phyloP scores from a whole-genome alignment of 1,140 invertebrate species.

The Hestina assimilis region DNA sequence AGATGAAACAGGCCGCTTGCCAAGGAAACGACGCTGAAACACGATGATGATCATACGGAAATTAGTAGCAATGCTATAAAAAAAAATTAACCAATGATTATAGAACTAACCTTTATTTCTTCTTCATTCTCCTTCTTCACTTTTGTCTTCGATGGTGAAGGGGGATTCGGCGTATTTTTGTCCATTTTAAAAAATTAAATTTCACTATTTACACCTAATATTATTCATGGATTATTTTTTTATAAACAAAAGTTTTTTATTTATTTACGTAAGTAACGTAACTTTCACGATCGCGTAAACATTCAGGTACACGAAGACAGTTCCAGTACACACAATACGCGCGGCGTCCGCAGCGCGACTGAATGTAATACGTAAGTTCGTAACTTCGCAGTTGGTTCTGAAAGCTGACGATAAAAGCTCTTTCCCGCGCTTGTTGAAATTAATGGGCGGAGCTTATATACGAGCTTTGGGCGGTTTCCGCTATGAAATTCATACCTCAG shows the following conservation, averaged over 20 bases:
- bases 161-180: constrained; percentile 47
- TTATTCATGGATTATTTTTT: constrained; percentile 26
- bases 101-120: constrained; percentile 71
- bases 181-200: constrained; percentile 51
- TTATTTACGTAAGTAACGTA: constrained; percentile 33
- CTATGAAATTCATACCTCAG: constrained; percentile 2
- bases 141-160: constrained; percentile 52
- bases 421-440: constrained; percentile 16
- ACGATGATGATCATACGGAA: constrained; percentile 58
- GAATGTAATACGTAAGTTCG: constrained; percentile 22
- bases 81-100: constrained; percentile 30
- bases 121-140: constrained; percentile 78
- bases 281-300: constrained; percentile 59
- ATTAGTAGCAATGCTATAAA: constrained; percentile 50
- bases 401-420: constrained; percentile 14
- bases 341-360: constrained; percentile 52
- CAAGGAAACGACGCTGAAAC: constrained; percentile 57
- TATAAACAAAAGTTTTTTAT: constrained; percentile 34
- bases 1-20: constrained; percentile 62
- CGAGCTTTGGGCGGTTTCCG: constrained; percentile 29
- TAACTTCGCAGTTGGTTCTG: constrained; percentile 12
- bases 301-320: constrained; percentile 27
- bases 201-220: constrained; percentile 33
- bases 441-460: constrained; percentile 53
- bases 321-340: constrained; percentile 18